Evolutionary conservation across 1,140 invertebrate genomes (phyloP).

Genomic region (Limonius californicus): DNA sequence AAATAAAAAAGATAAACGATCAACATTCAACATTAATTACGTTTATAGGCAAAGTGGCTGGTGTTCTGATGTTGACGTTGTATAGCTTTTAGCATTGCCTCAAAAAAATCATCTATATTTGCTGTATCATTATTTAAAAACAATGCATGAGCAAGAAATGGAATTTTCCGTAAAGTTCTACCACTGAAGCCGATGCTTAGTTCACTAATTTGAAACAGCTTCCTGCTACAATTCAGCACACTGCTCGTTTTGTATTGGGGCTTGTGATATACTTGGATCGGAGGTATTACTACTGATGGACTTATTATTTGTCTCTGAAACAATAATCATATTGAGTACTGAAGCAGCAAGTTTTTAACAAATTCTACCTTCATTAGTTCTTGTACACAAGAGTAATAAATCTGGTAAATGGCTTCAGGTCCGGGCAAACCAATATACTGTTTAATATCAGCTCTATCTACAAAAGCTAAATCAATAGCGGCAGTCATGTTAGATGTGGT

Average conservation of each 20-base stretch:
- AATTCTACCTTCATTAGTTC: constrained; percentile 72
- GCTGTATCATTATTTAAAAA: constrained; percentile 33
- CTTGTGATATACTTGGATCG: neutral
- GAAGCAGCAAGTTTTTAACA: too few relatives aligned
- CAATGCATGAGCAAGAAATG: constrained; percentile 75
- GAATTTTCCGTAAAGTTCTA: constrained; percentile 79
- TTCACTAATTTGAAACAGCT: constrained; percentile 50
- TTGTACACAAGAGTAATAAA: constrained; percentile 71
- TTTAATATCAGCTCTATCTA: constrained; percentile 94
- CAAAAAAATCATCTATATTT: constrained; percentile 39
- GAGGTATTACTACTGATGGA: constrained; percentile 42
- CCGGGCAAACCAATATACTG: constrained; percentile 83
- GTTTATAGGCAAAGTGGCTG: too few relatives aligned
- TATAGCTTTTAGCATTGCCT: constrained; percentile 22
- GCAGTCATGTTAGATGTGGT: constrained; percentile 95
- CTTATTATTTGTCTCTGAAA: constrained; percentile 50
- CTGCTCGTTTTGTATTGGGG: constrained; percentile 32
- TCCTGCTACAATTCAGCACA: constrained; percentile 36
- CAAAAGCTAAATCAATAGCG: constrained; percentile 91
- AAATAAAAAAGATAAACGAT: too few relatives aligned
- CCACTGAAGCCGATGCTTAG: constrained; percentile 76
- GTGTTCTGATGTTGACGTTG: too few relatives aligned
- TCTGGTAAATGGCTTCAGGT: constrained; percentile 73
- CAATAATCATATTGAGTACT: too few relatives aligned
- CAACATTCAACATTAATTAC: too few relatives aligned